Evolutionary conservation across 2,113 vertebrate species (phyloP).

Genomic region (Xiphorhynchus elegans): DNA sequence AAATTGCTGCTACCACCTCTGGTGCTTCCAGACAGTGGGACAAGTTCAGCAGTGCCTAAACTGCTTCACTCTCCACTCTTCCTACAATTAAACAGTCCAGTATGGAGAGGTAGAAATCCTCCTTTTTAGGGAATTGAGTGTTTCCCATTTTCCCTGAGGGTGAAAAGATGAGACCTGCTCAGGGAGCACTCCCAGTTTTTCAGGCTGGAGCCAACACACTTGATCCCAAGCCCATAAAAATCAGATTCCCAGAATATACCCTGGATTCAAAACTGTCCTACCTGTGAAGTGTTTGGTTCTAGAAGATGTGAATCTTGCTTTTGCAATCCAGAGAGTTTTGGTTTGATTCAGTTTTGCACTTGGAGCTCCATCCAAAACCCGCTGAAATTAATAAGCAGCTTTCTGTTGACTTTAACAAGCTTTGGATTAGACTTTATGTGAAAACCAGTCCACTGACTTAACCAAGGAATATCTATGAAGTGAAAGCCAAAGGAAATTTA

Average conservation of each 20-base stretch:
- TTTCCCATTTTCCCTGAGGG: neutral
- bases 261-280: neutral
- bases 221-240: neutral
- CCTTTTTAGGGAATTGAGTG: rapidly evolving
- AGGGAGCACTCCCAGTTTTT: neutral
- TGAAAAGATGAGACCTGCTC: neutral
- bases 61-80: neutral
- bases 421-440: slow-evolving; percentile 23
- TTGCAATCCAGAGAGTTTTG: neutral
- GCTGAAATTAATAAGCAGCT: slow-evolving; percentile 38
- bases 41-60: neutral
- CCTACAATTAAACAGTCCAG: neutral
- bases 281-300: neutral
- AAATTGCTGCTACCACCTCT: neutral
- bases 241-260: neutral
- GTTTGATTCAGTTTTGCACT: neutral
- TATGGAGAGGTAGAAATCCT: neutral
- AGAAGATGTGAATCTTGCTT: neutral
- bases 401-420: slow-evolving; percentile 30
- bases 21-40: neutral
- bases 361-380: neutral
- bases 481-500: neutral
- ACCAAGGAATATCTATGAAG: slow-evolving; percentile 38
- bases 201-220: neutral
- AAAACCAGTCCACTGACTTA: slow-evolving; percentile 29